A percentile compares a stretch with the other conserved stretches of the same genome.
phyloP scores from a whole-genome alignment of 2,888 invertebrate species.

The Falcaria lacertinaria region DNA sequence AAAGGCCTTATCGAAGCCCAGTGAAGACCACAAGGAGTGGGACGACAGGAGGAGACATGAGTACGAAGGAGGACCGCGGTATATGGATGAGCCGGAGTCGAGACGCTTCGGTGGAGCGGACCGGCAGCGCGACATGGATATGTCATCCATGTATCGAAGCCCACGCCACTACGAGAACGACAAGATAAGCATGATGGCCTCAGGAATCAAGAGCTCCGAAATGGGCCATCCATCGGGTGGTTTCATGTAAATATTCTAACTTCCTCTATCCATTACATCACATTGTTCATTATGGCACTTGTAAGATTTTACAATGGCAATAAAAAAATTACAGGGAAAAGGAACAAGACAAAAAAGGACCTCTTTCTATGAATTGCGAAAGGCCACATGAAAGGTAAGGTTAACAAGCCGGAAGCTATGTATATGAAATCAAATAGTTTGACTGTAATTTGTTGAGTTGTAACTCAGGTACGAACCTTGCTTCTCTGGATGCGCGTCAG shows the following conservation, averaged over 20 bases:
- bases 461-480: slow-evolving; percentile 56
- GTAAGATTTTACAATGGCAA: background rate
- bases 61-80: slow-evolving; percentile 40
- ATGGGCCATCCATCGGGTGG: slow-evolving; percentile 27
- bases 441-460: too few relatives aligned
- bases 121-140: slow-evolving; percentile 40
- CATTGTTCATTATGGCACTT: slow-evolving; percentile 8
- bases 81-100: slow-evolving; percentile 44
- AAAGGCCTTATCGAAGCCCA: slow-evolving; percentile 45
- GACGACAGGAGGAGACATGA: slow-evolving; percentile 46
- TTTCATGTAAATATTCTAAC: slow-evolving; percentile 25
- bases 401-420: too few relatives aligned
- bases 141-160: slow-evolving; percentile 29
- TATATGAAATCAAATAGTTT: too few relatives aligned
- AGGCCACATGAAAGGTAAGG: slow-evolving; percentile 61
- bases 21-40: slow-evolving; percentile 52
- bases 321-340: slow-evolving; percentile 50
- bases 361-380: slow-evolving; percentile 53
- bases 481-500: slow-evolving; percentile 68
- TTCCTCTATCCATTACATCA: too few relatives aligned
- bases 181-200: slow-evolving; percentile 27
- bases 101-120: slow-evolving; percentile 36
- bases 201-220: slow-evolving; percentile 46
- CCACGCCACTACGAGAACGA: slow-evolving; percentile 49
- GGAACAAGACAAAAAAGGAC: slow-evolving; percentile 48